Conservation (phyloP, 2,113 vertebrate species). For the Corynorhinus townsendii region DNA sequence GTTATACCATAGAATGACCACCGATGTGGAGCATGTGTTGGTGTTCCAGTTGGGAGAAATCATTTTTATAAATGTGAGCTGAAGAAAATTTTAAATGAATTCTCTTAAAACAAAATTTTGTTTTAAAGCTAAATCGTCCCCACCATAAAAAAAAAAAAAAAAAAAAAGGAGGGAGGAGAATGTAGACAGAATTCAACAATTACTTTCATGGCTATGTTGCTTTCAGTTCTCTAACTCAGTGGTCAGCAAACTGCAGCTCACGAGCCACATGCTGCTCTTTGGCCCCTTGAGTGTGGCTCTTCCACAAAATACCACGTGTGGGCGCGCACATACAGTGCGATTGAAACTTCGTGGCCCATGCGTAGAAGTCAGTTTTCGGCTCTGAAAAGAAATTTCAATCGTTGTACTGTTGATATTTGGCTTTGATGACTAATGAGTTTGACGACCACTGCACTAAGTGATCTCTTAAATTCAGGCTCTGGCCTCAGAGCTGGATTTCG, state of each 20-base stretch:
- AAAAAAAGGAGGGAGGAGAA: neutral
- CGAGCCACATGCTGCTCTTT: no score
- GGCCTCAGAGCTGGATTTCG: neutral
- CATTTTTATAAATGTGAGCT: constrained; percentile 35
- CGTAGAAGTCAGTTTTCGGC: no score
- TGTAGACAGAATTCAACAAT: neutral
- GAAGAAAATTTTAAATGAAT: constrained; percentile 39
- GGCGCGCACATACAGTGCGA: no score
- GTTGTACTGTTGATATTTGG: no score
- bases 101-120: constrained; percentile 39
- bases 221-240: neutral
- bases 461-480: neutral
- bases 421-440: no score
- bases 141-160: neutral
- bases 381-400: no score
- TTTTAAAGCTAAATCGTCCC: constrained; percentile 30
- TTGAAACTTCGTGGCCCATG: no score
- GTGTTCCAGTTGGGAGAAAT: constrained; percentile 27
- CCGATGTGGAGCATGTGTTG: constrained; percentile 25
- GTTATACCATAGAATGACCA: neutral
- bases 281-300: no score
- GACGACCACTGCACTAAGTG: neutral
- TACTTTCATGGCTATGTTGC: neutral
- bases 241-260: no score
- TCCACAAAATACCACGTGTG: no score